Base-by-base conservation (phyloP, 1,140 invertebrate genomes). In the Diorhabda sublineata region DNA sequence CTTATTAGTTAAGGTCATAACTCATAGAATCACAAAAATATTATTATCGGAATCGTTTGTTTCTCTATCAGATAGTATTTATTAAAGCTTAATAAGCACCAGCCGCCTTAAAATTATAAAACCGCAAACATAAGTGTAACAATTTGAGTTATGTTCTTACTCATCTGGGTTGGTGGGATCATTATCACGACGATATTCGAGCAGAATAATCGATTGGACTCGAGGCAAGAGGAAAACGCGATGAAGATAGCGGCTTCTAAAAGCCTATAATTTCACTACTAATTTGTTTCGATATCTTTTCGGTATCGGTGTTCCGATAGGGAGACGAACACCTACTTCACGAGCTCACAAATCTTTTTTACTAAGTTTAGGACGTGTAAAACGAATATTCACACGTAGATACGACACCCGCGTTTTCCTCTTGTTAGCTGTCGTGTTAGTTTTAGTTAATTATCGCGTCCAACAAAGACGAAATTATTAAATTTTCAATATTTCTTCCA, bases 261-360 rank as follows among this genome's bases (percentile, higher is more conserved):
- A 79, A 79, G 78, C 78, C 79, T 80, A 80, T 80, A 80, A 80
- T 80, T 80, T 80, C 71, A 73, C 74, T 71, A 76, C 79, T 80
- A 80, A 80, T 79, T 78, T 75, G 77, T 78, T 78, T 74, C 78
- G 76, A 76, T 79, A 80, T 78, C 78, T 75, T 73, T 73, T 73
- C 70, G 67, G 68, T 69, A 76, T 77, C 73, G 47, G n/a, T 26
- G 26, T n/a, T 52, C 77, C 68, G 64, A 69, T 72, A 69, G 71
- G 66, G 67, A 69, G 63, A 11, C 52, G 45, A 42, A 45, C 42
- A 59, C 67, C 67, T 65, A 65, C 66, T 71, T 63, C 58, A 67
- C 59, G 69, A 62, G 47, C 47, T n/a, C 6, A 52, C 47, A 8
- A 52, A 52, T 52, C n/a, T 52, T 52, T 8, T 6, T 3, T 52